Evolutionary conservation across 2,113 vertebrate genomes (phyloP).

Genomic region (Ceratotherium simum): DNA sequence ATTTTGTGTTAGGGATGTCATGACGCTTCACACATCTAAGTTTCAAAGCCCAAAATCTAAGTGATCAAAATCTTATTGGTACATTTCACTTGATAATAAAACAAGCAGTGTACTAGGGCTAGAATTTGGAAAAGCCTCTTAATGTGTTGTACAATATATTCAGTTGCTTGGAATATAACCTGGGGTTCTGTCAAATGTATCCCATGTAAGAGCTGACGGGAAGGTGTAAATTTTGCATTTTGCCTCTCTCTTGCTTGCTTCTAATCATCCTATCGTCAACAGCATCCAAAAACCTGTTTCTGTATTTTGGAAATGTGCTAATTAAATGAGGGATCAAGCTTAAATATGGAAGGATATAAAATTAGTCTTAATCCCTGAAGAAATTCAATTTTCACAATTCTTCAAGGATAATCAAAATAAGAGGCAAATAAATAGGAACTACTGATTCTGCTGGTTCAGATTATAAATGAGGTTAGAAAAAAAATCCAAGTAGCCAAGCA

Average conservation of each 20-base stretch:
- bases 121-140: neutral
- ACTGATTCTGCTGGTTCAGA: neutral
- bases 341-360: neutral
- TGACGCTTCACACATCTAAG: neutral
- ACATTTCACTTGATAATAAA: slow-evolving; percentile 4
- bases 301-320: neutral
- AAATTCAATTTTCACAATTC: neutral
- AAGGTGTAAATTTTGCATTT: neutral
- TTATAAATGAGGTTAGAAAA: neutral
- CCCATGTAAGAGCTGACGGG: neutral
- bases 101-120: neutral
- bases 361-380: neutral
- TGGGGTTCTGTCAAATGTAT: neutral
- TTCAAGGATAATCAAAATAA: neutral
- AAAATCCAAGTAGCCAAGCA: neutral
- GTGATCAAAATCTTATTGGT: neutral
- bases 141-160: neutral
- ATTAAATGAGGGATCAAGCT: neutral
- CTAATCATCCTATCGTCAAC: neutral
- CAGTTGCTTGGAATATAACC: neutral
- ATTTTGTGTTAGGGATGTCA: neutral
- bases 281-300: neutral
- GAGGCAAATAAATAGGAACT: neutral
- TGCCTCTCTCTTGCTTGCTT: neutral
- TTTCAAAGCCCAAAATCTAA: neutral